Base-by-base conservation (phyloP, 2,113 vertebrate genomes). In the Hipposideros armiger region DNA sequence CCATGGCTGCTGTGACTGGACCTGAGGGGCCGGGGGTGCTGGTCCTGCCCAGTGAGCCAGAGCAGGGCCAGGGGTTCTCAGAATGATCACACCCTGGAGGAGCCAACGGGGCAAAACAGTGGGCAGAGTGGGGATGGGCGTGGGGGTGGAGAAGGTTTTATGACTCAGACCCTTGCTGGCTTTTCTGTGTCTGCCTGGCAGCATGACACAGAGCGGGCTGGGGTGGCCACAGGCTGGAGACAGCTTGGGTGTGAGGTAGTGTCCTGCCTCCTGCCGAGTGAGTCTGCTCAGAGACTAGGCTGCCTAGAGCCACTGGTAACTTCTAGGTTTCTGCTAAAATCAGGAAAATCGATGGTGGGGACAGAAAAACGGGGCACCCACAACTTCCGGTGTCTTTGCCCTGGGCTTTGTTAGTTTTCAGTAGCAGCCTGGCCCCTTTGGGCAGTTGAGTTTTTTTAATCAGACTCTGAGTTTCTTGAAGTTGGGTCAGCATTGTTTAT, bases 241-340 rank as follows among this genome's bases (percentile, higher is more conserved):
- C n/a, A 56, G 80, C 8, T 16, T 1, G 73, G 24, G 15, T 45
- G 4, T 56, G 78, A 42, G 78, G 20, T 42, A 5, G 42, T 14
- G 9, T 13, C n/a, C 19, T 30, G 3, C 5, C 30, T 8, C 13
- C 28, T 69, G 58, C 47, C 22, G 45, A 62, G 16, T 45, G 66
- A 22, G 58, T 62, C 58, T 32, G 26, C 40, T 26, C 5, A 30
- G 77, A 58, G 28, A 50, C 60, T 2, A 9, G 32, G 74, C 62
- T 90, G n/a, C 45, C 7, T 56, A 15, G 22, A 86, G 30, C 80
- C 62, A n/a, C 24, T 74, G 40, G 42, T 77, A n/a, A 80, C 67
- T 91, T 85, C 58, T 88, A 77, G 73, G 26, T 95, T 66, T 93
- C 15, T 7, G 6, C 52, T 86, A 66, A 95, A 76, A 72, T 80